These are phyloP conservation scores for Agrotis puta DNA, from an alignment of 2,888 invertebrate species.

Conservation along the genomic window DNA sequence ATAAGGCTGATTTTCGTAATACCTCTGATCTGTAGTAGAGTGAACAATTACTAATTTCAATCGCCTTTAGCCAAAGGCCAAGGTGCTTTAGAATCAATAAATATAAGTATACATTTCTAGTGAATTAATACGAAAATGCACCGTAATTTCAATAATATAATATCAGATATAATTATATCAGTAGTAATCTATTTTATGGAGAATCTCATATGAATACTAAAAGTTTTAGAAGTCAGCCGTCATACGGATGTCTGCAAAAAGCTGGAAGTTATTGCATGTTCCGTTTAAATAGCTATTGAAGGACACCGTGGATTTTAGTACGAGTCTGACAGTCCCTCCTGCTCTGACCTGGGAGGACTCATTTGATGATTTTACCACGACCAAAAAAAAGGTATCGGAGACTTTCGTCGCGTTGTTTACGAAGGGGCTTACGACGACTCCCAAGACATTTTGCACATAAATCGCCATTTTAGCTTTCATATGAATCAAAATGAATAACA, in stretches of 20 bases:
- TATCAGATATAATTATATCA: constrained; percentile 22
- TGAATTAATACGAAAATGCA: constrained; percentile 11
- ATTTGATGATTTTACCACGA: no score
- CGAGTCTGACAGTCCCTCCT: no score
- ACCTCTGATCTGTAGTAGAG: not conserved
- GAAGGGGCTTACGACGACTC: no score
- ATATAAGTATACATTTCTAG: not conserved
- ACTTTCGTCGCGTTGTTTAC: no score
- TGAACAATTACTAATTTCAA: not conserved
- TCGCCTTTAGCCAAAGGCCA: not conserved
- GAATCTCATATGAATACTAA: constrained; percentile 22
- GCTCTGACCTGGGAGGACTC: no score
- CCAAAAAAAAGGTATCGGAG: no score
- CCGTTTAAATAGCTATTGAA: no score
- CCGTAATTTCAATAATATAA: constrained; percentile 29
- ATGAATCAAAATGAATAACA: not conserved
- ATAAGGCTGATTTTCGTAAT: not conserved
- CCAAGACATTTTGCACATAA: not conserved
- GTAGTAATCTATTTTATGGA: constrained; percentile 1
- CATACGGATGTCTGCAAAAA: not conserved
- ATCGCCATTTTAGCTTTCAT: not conserved
- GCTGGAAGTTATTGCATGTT: not conserved
- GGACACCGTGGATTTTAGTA: no score
- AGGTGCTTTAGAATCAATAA: constrained; percentile 5
- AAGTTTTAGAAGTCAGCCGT: constrained; percentile 1